A percentile compares a stretch with the other conserved stretches of the same genome.
Evolutionary conservation across 2,888 invertebrate genomes (phyloP).

Genomic region (Andrena minutula): DNA sequence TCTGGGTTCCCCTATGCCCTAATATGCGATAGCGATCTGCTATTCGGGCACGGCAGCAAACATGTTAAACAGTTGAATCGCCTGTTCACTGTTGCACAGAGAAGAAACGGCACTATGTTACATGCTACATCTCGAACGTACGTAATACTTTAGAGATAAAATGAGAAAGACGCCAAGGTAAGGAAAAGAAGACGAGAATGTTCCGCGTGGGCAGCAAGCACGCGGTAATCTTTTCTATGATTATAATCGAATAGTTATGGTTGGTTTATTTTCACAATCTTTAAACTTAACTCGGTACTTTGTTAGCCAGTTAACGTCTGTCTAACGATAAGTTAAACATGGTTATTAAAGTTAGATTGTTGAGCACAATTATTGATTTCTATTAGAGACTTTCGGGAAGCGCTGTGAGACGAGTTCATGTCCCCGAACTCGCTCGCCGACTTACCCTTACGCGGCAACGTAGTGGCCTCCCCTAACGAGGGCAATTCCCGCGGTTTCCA

Average conservation of each 20-base stretch:
- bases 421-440: constrained; percentile 84
- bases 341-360: constrained; percentile 85
- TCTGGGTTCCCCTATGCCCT: too few relatives aligned
- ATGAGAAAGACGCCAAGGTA: constrained; percentile 33
- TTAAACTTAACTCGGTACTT: constrained; percentile 60
- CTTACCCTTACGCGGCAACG: constrained; percentile 88
- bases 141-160: constrained; percentile 47
- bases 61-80: constrained; percentile 28
- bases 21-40: too few relatives aligned
- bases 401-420: constrained; percentile 86
- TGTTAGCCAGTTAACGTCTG: constrained; percentile 68
- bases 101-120: constrained; percentile 6
- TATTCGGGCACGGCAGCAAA: too few relatives aligned
- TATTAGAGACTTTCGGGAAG: constrained; percentile 87
- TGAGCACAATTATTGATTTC: constrained; percentile 86
- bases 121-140: background rate
- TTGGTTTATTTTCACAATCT: constrained; percentile 53
- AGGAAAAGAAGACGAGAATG: constrained; percentile 26
- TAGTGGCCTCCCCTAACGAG: constrained; percentile 88
- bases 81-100: constrained; percentile 3
- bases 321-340: constrained; percentile 83
- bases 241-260: constrained; percentile 60
- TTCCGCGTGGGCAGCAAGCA: constrained; percentile 68
- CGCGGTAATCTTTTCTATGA: constrained; percentile 44
- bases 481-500: constrained; percentile 97